Base-by-base conservation (phyloP, 1,140 invertebrate genomes). In the Nasonia giraulti region DNA sequence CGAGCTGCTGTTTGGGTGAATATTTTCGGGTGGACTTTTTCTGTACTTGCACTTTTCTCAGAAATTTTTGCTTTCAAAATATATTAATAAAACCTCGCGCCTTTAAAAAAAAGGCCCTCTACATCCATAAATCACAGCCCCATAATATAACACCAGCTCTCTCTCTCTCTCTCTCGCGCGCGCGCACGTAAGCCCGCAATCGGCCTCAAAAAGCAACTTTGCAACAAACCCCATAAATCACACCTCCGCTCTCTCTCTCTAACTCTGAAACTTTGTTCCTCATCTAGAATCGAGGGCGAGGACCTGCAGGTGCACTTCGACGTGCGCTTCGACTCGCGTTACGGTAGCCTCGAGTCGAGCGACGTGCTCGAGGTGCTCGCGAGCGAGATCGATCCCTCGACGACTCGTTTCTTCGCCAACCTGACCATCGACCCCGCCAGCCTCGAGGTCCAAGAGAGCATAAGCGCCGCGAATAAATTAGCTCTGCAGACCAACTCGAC, bases 221-320 rank as follows among this genome's bases (percentile, higher is more conserved):
- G 55, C 55, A 62, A 62, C 55, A 62, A 62, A 62, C 55, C 55
- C 55, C 55, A 62, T 62, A 62, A 62, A 62, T 62, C 55, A 62
- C 55, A 62, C 55, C 55, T 62, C 17, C 55, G 0, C 55, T n/a
- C 55, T n/a, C 50, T 17, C 50, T 17, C 50, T 20, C 55, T n/a
- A 62, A 62, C 55, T 20, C 55, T 62, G 20, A 62, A 62, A 62
- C 17, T 62, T 62, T 62, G 17, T 62, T 62, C 55, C 55, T 62
- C 55, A 62, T 92, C 44, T 90, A 96, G 96, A 14, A 93, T 93
- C 40, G 95, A 96, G 86, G 94, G 94, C 14, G 94, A 95, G 79
- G 94, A 96, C 85, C 90, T 96, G 74, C 93, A 96, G 44, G 95
- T 97, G 0, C 96, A 96, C 88, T 97, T 97, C 83, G 96, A 96